Base-by-base conservation (phyloP, 2,113 vertebrate species). In the Petromus typicus region DNA sequence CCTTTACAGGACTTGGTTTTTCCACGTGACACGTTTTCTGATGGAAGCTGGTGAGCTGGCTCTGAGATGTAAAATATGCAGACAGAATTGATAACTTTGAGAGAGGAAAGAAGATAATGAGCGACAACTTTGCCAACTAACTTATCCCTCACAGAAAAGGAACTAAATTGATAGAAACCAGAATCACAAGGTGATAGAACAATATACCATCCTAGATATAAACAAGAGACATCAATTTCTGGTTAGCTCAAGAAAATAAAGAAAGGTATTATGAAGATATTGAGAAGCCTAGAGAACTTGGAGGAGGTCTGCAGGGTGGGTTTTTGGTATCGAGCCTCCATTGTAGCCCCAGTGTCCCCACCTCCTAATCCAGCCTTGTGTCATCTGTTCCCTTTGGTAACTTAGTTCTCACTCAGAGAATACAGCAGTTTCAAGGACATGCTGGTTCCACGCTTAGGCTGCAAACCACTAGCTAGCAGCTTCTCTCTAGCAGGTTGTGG, bases 111-210 rank as follows among this genome's bases (percentile, higher is more conserved):
- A 23, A 25, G 90, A 13, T 57, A 40, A 90, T n/a, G 63, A 37
- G 37, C 32, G 51, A 25, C 25, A 43, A 34, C 16, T 69, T 76
- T 40, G 43, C 27, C 27, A 43, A 40, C 14, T 82, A 82, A 27
- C 40, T 80, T 45, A 51, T 13, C n/a, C 48, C 16, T 40, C 73
- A 61, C 48, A 73, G 40, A 73, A 73, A 73, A 43, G 71, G 11
- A 27, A 45, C 5, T 73, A 73, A 73, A 43, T 43, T 4, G 25
- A 73, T 13, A 43, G 20, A 91, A 91, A 81, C 37, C 75, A 67
- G 59, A 81, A 63, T 86, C 91, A 93, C 69, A 95, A 61, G 45
- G 67, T 84, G 63, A 84, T 34, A 71, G n/a, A 66, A 76, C 17
- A 25, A 37, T 76, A 48, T 13, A 20, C 32, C 32, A 20, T 16